Evolutionary conservation across 1,140 invertebrate species (phyloP), one percentile per base, ranked within the genome.

Genomic region (Drosophila quadrilineata): DNA sequence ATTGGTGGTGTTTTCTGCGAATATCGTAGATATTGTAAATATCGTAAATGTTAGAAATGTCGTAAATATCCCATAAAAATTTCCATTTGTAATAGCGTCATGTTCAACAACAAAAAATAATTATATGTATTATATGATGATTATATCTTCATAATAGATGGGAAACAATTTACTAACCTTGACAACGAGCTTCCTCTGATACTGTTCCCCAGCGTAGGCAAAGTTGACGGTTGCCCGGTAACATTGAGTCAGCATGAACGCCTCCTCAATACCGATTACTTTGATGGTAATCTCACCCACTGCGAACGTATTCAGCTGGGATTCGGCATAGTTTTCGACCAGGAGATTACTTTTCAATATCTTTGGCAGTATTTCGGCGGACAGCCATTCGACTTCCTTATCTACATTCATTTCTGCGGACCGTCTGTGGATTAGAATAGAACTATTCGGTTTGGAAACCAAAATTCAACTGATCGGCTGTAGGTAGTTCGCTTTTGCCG

Each of bases 231-330:
- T 62, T 0, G 79, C 65, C 1, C 79, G 33, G 31, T 85, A 88
- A 46, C 87, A 88, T 6, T 33, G 58, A 0, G 87, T 88, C 28
- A 88, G 31, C 87, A 88, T 88, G 21, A 80, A 88, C 0, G 87
- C 87, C 40, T 88, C 87, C 0, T 70, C 48, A 0, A 16, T 5
- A 0, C 79, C 87, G 14, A 88, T 87, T 1, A 82, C 46, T 19
- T 63, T 43, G 0, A 88, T 66, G 0, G 68, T 17, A 16, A 88
- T 72, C 17, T 60, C 36, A 0, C 35, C 40, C 8, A 88, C 58
- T 8, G 58, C 38, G 14, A 88, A 71, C 22, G 59, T 64, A 10
- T 49, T 19, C 3, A 40, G 9, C 14, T 67, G 54, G 0, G 56
- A 17, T 10, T 59, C 66, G 6, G 28, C 49, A 35, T 69, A 77